These are phyloP conservation scores for Leptothorax acervorum DNA, from an alignment of 2,888 invertebrate species.

Conservation along the genomic window DNA sequence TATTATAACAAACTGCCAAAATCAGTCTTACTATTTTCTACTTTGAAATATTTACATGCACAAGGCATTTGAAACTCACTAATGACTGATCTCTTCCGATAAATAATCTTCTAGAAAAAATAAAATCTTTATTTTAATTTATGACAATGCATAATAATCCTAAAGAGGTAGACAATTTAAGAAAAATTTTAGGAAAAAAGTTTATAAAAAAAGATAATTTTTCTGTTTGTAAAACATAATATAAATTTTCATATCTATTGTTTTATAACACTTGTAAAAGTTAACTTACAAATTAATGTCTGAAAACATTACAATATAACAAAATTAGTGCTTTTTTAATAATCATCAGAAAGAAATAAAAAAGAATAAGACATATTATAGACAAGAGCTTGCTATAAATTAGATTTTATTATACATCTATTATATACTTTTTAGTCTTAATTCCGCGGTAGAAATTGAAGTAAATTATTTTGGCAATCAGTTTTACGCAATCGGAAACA, in stretches of 20 bases:
- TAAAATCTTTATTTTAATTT: not conserved
- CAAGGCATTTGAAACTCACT: not conserved
- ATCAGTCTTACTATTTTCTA: constrained; percentile 8
- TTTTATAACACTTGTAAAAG: not conserved
- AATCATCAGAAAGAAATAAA: not conserved
- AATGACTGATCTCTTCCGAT: not conserved
- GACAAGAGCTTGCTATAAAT: not conserved
- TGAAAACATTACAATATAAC: constrained; percentile 5
- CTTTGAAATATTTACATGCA: not conserved
- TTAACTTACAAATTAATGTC: not conserved
- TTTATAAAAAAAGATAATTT: not conserved
- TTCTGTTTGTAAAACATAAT: not conserved
- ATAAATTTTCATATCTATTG: not conserved
- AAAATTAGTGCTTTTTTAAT: not conserved
- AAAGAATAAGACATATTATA: not conserved
- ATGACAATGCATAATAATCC: not conserved
- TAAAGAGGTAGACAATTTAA: not conserved
- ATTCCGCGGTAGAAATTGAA: not conserved
- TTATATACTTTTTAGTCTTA: not conserved
- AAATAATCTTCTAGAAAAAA: not conserved
- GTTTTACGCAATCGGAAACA: not conserved
- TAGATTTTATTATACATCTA: constrained; percentile 14
- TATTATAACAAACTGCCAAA: constrained; percentile 4
- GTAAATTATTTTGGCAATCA: constrained; percentile 20
- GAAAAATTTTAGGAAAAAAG: not conserved